Base-by-base conservation (phyloP, 2,888 invertebrate species). In the Meganola albula region DNA sequence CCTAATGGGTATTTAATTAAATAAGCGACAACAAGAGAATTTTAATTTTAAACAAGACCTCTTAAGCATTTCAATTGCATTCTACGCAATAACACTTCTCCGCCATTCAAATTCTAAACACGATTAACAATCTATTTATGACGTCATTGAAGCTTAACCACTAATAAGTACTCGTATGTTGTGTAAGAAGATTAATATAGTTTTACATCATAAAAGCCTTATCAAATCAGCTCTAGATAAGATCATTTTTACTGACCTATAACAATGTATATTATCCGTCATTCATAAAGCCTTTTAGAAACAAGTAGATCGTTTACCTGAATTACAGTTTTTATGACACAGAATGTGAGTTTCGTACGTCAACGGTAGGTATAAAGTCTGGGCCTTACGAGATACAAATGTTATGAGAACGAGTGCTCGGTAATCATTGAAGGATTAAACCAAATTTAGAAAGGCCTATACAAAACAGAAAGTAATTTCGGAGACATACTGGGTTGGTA, bases 251-350 rank as follows among this genome's bases (percentile, higher is more conserved):
- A 13, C 13, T 30, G 31, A 24, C 22, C 12, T 39, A 24, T 53
- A 45, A 53, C 39, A 26, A 36, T 20, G 4, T n/a, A n/a, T 35
- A 31, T 49, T 50, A 44, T 26, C 31, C 34, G 44, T 44, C 49
- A 53, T 34, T 37, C 37, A 20, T 27, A 37, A 34, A 35, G 26
- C 28, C 42, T 31, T 41, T 38, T 36, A 24, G 44, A 41, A 54
- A 50, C 51, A 51, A 54, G 36, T 36, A 34, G 55, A 47, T 54
- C 52, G 55, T 51, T 54, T 54, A 54, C 48, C 27, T 44, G 44
- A 54, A 52, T 51, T 47, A 41, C 37, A 31, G 33, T 41, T 51
- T 50, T 54, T 47, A 54, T 54, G 54, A 37, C 39, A 37, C 20
- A 12, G 16, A 31, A 46, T 40, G 34, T 27, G 28, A 34, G 24